Evolutionary conservation across 2,797 vertebrate species (phyloP).

Genomic region (Myotis daubentonii): DNA sequence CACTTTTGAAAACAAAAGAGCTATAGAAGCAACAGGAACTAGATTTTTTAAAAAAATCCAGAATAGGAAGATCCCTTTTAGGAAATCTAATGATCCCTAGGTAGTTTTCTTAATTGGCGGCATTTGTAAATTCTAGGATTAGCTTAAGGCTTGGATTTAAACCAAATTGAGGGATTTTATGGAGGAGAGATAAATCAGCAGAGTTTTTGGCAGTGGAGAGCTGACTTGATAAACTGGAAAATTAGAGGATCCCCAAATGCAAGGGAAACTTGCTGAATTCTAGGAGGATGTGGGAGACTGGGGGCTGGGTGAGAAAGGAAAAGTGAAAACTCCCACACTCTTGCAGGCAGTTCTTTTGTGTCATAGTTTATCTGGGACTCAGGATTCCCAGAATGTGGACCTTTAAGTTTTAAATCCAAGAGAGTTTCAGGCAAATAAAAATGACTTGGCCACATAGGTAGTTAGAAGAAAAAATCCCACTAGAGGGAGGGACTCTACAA

Average conservation of each 20-base stretch:
- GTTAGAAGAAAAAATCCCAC: not conserved
- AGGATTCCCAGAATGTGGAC: not conserved
- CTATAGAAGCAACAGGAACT: not conserved
- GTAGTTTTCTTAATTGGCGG: conserved; percentile 29
- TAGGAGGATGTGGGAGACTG: not conserved
- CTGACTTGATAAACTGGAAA: not conserved
- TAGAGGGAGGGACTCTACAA: not conserved
- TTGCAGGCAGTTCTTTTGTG: not conserved
- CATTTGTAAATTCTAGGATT: conserved; percentile 6
- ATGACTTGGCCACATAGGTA: not conserved
- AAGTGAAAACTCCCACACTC: not conserved
- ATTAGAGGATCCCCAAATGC: not conserved
- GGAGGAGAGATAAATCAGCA: not conserved
- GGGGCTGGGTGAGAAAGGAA: not conserved
- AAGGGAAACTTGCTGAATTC: not conserved
- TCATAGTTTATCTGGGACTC: not conserved
- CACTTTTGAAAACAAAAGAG: not conserved
- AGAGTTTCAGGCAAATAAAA: not conserved
- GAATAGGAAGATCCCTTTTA: not conserved
- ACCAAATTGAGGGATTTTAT: not conserved
- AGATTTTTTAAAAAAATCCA: not conserved
- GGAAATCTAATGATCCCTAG: not conserved
- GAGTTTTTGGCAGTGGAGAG: not conserved
- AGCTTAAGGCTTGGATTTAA: not conserved
- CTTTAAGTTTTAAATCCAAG: not conserved